Evolutionary conservation across 1,140 invertebrate genomes (phyloP).

Genomic region (Bombus fervidus): DNA sequence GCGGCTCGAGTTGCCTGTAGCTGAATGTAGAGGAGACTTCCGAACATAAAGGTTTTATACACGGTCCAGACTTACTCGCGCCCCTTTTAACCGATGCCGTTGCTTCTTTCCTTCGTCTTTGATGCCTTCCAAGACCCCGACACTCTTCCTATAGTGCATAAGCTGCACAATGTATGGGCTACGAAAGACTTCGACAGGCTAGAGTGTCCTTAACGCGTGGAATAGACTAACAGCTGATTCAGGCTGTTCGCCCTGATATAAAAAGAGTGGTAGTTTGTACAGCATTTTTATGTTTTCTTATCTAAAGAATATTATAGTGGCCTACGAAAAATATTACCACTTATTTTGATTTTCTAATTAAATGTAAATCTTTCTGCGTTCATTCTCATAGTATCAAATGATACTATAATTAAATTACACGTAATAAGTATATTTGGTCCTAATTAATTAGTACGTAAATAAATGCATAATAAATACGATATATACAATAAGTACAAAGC

Average conservation of each 20-base stretch:
- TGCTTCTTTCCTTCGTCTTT: slow-evolving; percentile 29
- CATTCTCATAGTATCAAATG: background rate
- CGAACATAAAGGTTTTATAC: slow-evolving; percentile 68
- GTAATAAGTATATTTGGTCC: too few species aligned
- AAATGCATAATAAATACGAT: too few species aligned
- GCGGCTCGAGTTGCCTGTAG: slow-evolving; percentile 47
- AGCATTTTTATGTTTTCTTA: background rate
- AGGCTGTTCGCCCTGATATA: background rate
- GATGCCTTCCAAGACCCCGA: slow-evolving; percentile 15
- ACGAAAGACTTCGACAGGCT: background rate
- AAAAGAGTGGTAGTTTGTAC: background rate
- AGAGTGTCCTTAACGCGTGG: background rate
- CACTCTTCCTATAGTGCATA: background rate
- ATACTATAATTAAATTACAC: too few species aligned
- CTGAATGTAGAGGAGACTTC: slow-evolving; percentile 44
- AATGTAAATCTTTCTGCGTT: background rate
- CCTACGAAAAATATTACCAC: background rate
- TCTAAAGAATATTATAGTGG: background rate
- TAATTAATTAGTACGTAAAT: too few species aligned
- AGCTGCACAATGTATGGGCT: slow-evolving; percentile 28
- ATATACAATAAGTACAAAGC: too few species aligned
- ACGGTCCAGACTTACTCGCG: slow-evolving; percentile 10
- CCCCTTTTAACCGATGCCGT: slow-evolving; percentile 15
- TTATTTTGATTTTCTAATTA: background rate
- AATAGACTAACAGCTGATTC: background rate